These are phyloP conservation scores for Homarus gammarus DNA, from an alignment of 2,888 invertebrate species.

Conservation along the genomic window DNA sequence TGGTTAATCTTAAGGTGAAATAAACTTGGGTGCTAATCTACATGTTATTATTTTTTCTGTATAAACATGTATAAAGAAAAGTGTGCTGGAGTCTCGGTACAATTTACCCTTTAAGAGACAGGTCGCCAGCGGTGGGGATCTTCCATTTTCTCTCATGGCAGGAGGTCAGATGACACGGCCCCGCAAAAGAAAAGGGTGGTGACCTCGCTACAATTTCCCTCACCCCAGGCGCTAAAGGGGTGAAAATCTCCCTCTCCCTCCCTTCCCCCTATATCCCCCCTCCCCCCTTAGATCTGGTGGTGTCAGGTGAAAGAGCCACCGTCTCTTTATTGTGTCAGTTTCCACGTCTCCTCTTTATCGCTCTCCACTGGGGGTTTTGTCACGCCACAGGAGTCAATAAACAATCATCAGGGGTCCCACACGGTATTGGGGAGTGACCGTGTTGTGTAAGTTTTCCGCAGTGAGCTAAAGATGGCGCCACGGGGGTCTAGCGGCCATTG, in stretches of 20 bases:
- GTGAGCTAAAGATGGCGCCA: neutral
- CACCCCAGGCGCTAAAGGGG: constrained; percentile 54
- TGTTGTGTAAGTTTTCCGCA: neutral
- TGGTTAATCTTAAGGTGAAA: too few species aligned
- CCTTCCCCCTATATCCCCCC: too few species aligned
- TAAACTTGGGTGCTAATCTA: too few species aligned
- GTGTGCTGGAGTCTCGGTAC: too few species aligned
- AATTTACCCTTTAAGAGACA: too few species aligned
- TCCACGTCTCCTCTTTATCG: neutral
- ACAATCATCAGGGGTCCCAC: constrained; percentile 18
- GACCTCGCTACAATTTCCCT: constrained; percentile 39
- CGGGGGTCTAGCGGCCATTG: too few species aligned
- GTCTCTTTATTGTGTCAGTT: constrained; percentile 22
- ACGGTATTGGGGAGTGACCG: neutral
- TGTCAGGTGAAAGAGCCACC: constrained; percentile 32
- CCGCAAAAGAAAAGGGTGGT: constrained; percentile 37
- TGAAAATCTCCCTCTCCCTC: too few species aligned
- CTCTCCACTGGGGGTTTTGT: neutral
- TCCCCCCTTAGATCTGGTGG: constrained; percentile 28
- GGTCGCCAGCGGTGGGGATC: too few species aligned
- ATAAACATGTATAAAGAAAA: too few species aligned
- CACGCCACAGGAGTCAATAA: neutral
- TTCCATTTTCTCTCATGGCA: constrained; percentile 46
- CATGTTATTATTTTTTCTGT: too few species aligned
- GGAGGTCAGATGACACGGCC: constrained; percentile 18